Conservation (phyloP, 1,140 invertebrate genomes). For the Helicoverpa zea region DNA sequence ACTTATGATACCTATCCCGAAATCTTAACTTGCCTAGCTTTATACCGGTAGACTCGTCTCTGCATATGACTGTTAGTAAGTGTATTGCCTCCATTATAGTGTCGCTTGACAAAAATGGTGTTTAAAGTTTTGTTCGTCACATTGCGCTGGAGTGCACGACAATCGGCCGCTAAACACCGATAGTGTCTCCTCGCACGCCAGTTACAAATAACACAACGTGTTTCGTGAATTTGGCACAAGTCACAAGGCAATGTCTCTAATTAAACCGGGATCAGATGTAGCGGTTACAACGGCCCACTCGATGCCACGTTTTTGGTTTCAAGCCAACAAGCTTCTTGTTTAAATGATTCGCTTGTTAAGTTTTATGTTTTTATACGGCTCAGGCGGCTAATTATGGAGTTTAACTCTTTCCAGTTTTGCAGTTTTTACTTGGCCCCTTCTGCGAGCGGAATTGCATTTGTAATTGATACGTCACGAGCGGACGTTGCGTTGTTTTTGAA, state of each 20-base stretch:
- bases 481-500: slow-evolving; percentile 24
- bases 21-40: too few relatives aligned
- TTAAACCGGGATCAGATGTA: slow-evolving; percentile 73
- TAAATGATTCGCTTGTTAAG: slow-evolving; percentile 60
- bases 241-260: slow-evolving; percentile 66
- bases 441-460: slow-evolving; percentile 25
- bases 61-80: too few relatives aligned
- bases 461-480: slow-evolving; percentile 37
- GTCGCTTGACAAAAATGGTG: neutral
- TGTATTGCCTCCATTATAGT: neutral
- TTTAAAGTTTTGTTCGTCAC: neutral
- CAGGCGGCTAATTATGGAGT: slow-evolving; percentile 49
- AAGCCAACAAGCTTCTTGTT: slow-evolving; percentile 72
- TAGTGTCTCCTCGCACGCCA: slow-evolving; percentile 45
- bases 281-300: slow-evolving; percentile 58
- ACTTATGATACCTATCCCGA: too few relatives aligned
- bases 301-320: slow-evolving; percentile 70
- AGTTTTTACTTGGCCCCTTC: slow-evolving; percentile 9
- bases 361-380: slow-evolving; percentile 57
- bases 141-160: neutral
- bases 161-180: slow-evolving; percentile 22
- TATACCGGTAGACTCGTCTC: too few relatives aligned
- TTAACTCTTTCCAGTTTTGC: slow-evolving; percentile 46
- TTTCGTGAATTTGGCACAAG: slow-evolving; percentile 67
- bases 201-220: slow-evolving; percentile 51